Conservation (phyloP, 2,797 vertebrate genomes). For the Varecia variegata region DNA sequence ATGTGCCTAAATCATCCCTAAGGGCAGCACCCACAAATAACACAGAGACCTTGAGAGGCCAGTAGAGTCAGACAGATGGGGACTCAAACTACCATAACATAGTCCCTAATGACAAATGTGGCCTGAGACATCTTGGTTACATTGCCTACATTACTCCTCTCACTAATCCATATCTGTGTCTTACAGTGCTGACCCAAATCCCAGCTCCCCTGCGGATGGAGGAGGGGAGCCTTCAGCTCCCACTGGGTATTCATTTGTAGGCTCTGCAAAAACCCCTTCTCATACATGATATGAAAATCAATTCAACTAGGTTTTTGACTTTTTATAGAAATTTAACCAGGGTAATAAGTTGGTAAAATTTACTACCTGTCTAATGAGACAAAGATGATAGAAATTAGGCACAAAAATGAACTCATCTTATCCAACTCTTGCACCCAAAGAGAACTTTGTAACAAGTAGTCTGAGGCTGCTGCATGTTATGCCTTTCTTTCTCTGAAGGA, state of each 20-base stretch:
- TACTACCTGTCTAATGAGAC: background rate
- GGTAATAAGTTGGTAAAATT: background rate
- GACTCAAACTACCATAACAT: background rate
- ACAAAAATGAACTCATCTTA: background rate
- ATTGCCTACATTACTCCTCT: background rate
- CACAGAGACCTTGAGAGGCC: background rate
- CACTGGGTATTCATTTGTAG: background rate
- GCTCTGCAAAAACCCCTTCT: background rate
- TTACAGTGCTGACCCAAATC: background rate
- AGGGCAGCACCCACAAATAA: background rate
- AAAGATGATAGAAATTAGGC: background rate
- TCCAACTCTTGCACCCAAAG: background rate
- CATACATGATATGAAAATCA: background rate
- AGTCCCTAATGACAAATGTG: background rate
- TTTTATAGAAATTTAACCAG: constrained; percentile 15
- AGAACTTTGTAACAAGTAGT: background rate
- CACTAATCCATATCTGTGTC: background rate
- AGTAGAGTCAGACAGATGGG: background rate
- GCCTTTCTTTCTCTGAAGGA: background rate
- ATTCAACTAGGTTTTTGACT: background rate
- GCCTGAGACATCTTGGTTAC: background rate
- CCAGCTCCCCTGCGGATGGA: background rate
- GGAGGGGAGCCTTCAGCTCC: background rate
- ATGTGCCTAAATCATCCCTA: background rate
- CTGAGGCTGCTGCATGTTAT: background rate